Percentiles rank a stretch among this genome's conserved stretches.
These are phyloP conservation scores for Eptesicus fuscus DNA, from an alignment of 2,113 vertebrate genomes.

Conservation along the genomic window DNA sequence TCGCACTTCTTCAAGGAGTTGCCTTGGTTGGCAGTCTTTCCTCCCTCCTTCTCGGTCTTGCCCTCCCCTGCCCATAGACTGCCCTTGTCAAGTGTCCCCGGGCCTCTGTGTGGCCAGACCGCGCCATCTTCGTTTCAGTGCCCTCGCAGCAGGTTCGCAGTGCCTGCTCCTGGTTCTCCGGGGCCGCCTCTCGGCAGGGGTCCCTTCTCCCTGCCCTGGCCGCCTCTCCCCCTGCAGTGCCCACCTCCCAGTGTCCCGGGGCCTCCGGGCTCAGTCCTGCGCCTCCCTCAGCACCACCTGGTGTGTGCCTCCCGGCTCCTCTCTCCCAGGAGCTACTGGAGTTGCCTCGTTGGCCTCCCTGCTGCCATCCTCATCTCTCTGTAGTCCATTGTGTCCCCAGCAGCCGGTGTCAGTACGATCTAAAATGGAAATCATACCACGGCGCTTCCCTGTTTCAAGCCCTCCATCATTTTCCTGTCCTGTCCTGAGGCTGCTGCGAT, in stretches of 20 bases:
- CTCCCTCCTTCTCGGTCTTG: neutral
- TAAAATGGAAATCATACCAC: neutral
- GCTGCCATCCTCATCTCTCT: neutral
- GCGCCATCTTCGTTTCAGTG: neutral
- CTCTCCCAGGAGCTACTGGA: neutral
- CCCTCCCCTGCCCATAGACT: too few species aligned
- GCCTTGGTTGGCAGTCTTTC: neutral
- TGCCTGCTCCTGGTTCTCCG: accelerated
- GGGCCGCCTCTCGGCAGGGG: neutral
- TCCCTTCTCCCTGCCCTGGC: neutral
- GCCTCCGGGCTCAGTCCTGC: neutral
- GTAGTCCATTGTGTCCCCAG: neutral
- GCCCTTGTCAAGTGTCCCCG: neutral
- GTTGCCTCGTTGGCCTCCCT: neutral
- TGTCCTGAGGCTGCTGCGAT: neutral
- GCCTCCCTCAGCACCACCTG: neutral
- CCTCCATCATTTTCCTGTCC: neutral
- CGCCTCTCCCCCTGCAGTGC: neutral
- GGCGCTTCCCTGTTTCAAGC: neutral
- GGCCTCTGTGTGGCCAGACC: neutral
- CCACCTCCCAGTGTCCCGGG: neutral
- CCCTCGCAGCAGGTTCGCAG: accelerated
- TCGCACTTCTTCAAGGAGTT: neutral
- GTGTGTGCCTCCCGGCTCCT: accelerated
- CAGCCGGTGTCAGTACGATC: accelerated